Conservation (phyloP, 2,888 invertebrate genomes). For the Zeuzera pyrina region DNA sequence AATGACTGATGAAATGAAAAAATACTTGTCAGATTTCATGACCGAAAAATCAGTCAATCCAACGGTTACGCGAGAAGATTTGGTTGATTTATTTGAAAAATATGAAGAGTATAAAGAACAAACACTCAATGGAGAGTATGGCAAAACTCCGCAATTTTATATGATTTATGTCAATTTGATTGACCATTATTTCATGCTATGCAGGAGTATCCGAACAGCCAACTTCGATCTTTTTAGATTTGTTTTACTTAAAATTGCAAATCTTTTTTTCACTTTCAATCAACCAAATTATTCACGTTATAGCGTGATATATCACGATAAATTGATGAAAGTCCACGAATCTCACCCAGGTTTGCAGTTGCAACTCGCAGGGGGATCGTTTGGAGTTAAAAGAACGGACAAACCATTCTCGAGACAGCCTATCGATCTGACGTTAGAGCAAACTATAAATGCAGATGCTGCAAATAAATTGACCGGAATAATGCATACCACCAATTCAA, state of each 20-base stretch:
- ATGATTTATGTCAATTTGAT: slow-evolving; percentile 10
- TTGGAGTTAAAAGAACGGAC: slow-evolving; percentile 17
- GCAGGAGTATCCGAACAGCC: neutral
- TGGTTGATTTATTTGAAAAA: neutral
- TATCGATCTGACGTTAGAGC: slow-evolving; percentile 22
- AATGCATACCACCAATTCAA: slow-evolving; percentile 15
- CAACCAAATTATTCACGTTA: slow-evolving; percentile 20
- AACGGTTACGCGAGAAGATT: slow-evolving; percentile 1
- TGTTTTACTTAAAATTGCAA: slow-evolving; percentile 13
- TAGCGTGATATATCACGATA: slow-evolving; percentile 14
- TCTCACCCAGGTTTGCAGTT: slow-evolving; percentile 15
- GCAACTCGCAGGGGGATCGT: slow-evolving; percentile 12
- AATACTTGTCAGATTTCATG: neutral
- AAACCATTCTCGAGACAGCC: slow-evolving; percentile 19
- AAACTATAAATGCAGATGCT: slow-evolving; percentile 33
- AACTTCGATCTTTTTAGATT: slow-evolving; percentile 1
- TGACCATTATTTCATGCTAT: slow-evolving; percentile 1
- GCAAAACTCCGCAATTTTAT: slow-evolving; percentile 14
- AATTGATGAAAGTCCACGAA: slow-evolving; percentile 14
- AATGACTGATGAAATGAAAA: neutral
- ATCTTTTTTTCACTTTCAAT: slow-evolving; percentile 16
- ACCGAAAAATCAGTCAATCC: slow-evolving; percentile 2
- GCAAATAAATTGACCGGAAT: slow-evolving; percentile 24
- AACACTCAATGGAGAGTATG: slow-evolving; percentile 9
- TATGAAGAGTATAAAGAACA: slow-evolving; percentile 1